Evolutionary conservation across 2,113 vertebrate species (phyloP), one percentile per base, ranked within the genome.

Genomic region (Myotis yumanensis): DNA sequence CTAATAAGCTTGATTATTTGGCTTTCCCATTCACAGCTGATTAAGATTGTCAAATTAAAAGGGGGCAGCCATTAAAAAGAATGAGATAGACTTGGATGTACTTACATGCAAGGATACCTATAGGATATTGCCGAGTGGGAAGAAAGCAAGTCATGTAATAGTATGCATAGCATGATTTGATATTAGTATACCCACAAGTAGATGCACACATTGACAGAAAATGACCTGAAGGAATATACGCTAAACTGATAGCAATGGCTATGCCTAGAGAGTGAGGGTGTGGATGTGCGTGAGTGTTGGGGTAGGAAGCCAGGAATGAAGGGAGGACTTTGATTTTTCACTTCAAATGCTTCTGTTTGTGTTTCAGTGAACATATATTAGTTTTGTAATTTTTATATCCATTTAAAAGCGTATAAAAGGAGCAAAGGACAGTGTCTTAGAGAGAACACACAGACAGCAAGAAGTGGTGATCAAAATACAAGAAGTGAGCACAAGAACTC

Each of bases 1-100:
- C 97, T 97, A 97, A 97, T 97, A 95, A 97, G 96, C 92, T 96
- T 96, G 96, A 97, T 97, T 97, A 97, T 97, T 97, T 97, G 94
- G 96, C 93, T 97, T 97, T 97, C 97, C 96, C 97, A 97, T 97
- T 97, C 86, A 97, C 92, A 93, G 96, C 95, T 90, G 89, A 97
- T 97, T 97, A 97, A 96, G 96, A 97, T 17, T 79, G 95, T 93
- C 96, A 97, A 97, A 97, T 97, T 96, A 97, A 97, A 97, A 96
- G 91, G 86, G 96, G 96, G 96, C 96, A 97, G 96, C 90, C 91
- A 95, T 96, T 96, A 97, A 95, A 96, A 93, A 95, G 96, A 94
- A 95, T 92, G 95, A 97, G 79, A 97, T 76, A 95, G 96, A 97
- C 94, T 97, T 75, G 51, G 22, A 96, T 83, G 46, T 73, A 92